Evolutionary conservation across 92 coral and sea anemone species (phyloP), one percentile per base, ranked within the genome.

Genomic region (Porites rus): DNA sequence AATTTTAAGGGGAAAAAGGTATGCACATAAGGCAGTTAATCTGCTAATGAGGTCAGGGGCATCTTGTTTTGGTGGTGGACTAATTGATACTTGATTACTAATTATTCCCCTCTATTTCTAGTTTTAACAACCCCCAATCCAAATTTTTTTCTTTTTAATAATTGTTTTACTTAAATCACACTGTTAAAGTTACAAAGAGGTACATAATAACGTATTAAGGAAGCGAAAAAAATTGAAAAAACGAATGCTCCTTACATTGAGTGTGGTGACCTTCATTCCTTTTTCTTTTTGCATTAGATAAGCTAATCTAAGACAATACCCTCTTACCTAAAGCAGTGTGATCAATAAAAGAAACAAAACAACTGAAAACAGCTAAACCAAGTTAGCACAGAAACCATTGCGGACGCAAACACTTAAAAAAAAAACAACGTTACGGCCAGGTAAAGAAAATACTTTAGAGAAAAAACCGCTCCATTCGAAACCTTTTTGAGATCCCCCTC

Each of bases 41-140:
- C 69, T 10, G 69, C 69, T 64, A 64, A n/a, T 10, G 69, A 24
- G 69, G 21, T 64, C 69, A 64, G 69, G 69, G 69, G 28, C 69
- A 64, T 10, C 25, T 64, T 64, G 69, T 64, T 64, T 25, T 64
- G 20, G 69, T 64, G 19, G 25, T 24, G 69, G 28, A 18, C 6
- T 64, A 14, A 0, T 24, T 64, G 69, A 25, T 64, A 7, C 21
- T 64, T 64, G 69, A n/a, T 25, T 64, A 64, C 20, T n/a, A 64
- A 64, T 64, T n/a, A 64, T 64, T n/a, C 0, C 18, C 69, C 21
- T 64, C 1, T 14, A 64, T 17, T 16, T 64, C 25, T 24, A 28
- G 4, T 43, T 28, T 24, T 70, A 28, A 70, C 20, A 13, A 70
- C 28, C 12, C 28, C 12, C 46, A 1, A 31, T 43, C 75, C 46